Percentiles rank a stretch among this genome's conserved stretches.
Conservation (phyloP, 2,888 invertebrate species). For the Mystacides longicornis region DNA sequence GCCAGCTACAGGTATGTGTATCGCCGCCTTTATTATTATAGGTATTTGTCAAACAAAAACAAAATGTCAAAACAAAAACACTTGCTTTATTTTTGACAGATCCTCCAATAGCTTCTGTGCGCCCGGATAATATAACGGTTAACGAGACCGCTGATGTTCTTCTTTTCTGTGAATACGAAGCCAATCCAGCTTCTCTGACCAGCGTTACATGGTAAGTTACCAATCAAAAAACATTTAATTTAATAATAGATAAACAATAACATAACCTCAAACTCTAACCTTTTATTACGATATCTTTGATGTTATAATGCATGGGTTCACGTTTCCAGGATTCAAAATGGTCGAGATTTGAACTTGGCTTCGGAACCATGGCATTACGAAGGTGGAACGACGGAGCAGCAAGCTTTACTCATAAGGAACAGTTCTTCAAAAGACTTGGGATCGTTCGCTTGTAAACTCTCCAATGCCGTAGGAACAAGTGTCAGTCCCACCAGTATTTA, state of each 20-base stretch:
- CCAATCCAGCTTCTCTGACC: constrained; percentile 74
- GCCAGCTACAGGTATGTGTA: too few species aligned
- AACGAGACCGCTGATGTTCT: constrained; percentile 69
- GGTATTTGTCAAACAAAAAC: too few species aligned
- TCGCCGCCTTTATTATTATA: too few species aligned
- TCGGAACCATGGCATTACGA: constrained; percentile 57
- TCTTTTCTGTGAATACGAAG: constrained; percentile 74
- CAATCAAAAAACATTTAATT: not conserved
- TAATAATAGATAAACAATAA: too few species aligned
- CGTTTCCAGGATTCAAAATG: constrained; percentile 67
- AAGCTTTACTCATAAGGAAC: constrained; percentile 68
- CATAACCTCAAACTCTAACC: not conserved
- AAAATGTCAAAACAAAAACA: too few species aligned
- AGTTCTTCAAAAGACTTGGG: constrained; percentile 74
- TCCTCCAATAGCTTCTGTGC: constrained; percentile 63
- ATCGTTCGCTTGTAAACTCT: constrained; percentile 73
- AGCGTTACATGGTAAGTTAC: constrained; percentile 68
- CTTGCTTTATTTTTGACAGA: constrained; percentile 54
- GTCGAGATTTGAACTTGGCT: constrained; percentile 48
- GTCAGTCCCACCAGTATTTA: constrained; percentile 65
- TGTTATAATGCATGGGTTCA: not conserved
- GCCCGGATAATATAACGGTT: constrained; percentile 65
- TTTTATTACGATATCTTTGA: not conserved
- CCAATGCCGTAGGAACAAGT: constrained; percentile 72
- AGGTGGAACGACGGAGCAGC: constrained; percentile 68